Base-by-base conservation (phyloP, 2,797 vertebrate species). In the Moxostoma hubbsi region DNA sequence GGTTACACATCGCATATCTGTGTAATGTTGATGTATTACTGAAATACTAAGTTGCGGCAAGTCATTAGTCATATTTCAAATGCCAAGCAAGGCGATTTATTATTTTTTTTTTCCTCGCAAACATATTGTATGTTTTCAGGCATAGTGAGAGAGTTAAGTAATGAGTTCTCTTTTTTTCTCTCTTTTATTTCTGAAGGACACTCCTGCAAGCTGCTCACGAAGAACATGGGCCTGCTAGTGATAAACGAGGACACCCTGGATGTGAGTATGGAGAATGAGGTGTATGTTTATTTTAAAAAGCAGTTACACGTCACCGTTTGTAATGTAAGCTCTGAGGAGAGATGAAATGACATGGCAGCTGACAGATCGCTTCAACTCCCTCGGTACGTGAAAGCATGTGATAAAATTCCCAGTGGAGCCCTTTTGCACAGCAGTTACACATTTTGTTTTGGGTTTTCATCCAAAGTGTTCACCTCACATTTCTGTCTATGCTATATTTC, bases 211-310 rank as follows among this genome's bases (percentile, higher is more conserved):
- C 95, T 99, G 50, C 88, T 99, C 87, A 96, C 93, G 80, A 99
- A 97, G 92, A 98, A 98, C 90, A 99, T 98, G 98, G 98, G 97
- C 59, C 92, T 99, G 89, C 94, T 99, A 54, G 96, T 98, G 86
- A 96, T 99, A 86, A 99, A 99, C 77, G 96, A 98, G 92, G 97
- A 94, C 75, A 97, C 96, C n/a, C 95, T 98, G 67, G 98, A 99
- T 83, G 98, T 99, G 93, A 97, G 97, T 97, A 93, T 67, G 59
- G 57, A 64, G 67, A 78, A 50, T 9, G 46, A 51, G 77, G 45
- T 53, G 59, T 75, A 58, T 77, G 61, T 75, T 74, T 58, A 46
- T 83, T 81, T 77, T 36, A 71, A 78, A 78, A 63, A 62, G 5
- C 59, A 78, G 50, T 63, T 63, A 24, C 49, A 24, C 36, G 24